Conservation (phyloP, 2,113 vertebrate species). For the Charadrius vociferus region DNA sequence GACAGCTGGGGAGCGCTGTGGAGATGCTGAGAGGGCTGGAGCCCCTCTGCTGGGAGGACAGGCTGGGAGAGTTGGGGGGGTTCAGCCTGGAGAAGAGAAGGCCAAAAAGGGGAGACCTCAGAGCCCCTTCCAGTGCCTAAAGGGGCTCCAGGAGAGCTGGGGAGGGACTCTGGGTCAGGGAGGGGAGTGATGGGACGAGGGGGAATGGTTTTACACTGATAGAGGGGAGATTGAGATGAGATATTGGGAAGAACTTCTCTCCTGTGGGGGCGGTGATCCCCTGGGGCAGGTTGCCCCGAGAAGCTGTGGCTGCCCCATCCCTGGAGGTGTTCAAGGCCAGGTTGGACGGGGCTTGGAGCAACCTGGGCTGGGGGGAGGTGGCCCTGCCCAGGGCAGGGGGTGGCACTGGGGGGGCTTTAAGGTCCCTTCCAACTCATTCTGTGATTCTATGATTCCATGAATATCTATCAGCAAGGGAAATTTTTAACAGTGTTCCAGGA, state of each 20-base stretch:
- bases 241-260: background rate
- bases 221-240: background rate
- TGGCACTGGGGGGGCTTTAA: background rate
- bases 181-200: background rate
- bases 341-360: background rate
- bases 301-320: background rate
- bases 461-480: background rate
- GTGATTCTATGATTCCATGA: background rate
- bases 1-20: too few species aligned
- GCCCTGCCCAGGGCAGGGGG: background rate
- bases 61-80: too few species aligned
- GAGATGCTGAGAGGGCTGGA: too few species aligned
- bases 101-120: too few species aligned
- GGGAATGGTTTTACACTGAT: background rate
- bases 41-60: too few species aligned
- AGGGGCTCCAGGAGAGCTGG: background rate
- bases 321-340: background rate
- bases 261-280: background rate
- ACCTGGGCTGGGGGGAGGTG: background rate
- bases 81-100: too few species aligned
- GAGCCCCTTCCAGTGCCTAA: too few species aligned
- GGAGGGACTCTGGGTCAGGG: background rate
- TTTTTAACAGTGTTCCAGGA: background rate
- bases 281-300: background rate
- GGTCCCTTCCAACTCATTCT: background rate